Base-by-base conservation (phyloP, 2,888 invertebrate species). In the Nomada fucata region DNA sequence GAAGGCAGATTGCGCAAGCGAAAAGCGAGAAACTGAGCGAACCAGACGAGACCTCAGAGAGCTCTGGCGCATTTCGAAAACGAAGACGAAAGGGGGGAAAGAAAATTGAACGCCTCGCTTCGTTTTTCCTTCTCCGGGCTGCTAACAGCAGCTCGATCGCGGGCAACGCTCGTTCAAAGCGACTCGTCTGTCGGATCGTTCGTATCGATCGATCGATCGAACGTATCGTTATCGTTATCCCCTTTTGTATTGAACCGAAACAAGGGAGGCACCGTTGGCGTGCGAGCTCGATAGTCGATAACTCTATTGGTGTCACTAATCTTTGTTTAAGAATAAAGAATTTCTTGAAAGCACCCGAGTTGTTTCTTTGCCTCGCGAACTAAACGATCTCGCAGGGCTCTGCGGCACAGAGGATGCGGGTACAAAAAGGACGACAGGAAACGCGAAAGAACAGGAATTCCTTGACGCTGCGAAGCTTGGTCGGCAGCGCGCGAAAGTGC, bases 271-370 rank as follows among this genome's bases (percentile, higher is more conserved):
- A 5, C 5, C 10, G 15, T 47, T 5, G n/a, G 1, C 44, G 47
- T n/a, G 47, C 26, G 47, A 11, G 9, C 59, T 71, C 60, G 29
- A 1, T 52, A 52, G 7, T 29, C 18, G 29, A 60, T 61, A 60
- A 60, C 60, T 52, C 50, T 18, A 52, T 50, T 3, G 23, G 29
- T 29, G 36, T 15, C 4, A 57, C 55, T 73, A 59, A 20, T 64
- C 36, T 59, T 36, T 18, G 23, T 65, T 80, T 50, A 59, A 59
- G 79, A 84, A 82, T 67, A 73, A 78, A 83, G 69, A 29, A 77
- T 79, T 59, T 52, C 15, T 0, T 50, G 11, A 13, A 47, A 47
- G 47, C 15, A 2, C 18, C 29, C 47, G 26, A 18, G 26, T 2
- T 47, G n/a, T 44, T 44, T 63, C 57, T 13, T 57, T 23, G 13